These are phyloP conservation scores for Sipha flava DNA, from an alignment of 1,140 invertebrate genomes.

Conservation along the genomic window DNA sequence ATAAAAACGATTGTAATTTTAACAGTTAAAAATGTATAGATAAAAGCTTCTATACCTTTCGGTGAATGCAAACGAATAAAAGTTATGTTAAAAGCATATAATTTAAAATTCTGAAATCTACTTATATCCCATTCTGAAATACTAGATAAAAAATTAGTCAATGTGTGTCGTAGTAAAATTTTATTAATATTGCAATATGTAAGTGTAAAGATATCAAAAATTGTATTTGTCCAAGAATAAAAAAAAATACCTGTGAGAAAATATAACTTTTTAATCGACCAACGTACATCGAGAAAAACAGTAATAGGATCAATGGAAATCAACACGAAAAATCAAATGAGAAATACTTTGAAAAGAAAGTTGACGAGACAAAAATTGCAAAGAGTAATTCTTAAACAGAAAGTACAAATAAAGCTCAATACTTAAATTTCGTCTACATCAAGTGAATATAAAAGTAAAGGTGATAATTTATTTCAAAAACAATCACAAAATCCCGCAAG, in stretches of 20 bases:
- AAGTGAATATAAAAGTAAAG: too few species aligned
- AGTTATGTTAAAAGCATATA: background rate
- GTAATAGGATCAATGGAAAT: background rate
- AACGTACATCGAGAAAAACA: background rate
- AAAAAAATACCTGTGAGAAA: background rate
- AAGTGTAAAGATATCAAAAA: conserved; percentile 4
- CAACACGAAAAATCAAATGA: background rate
- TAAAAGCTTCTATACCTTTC: conserved; percentile 1
- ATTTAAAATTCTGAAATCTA: background rate
- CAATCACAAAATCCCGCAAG: background rate
- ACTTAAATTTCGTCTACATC: background rate
- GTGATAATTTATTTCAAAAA: too few species aligned
- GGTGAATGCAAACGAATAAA: background rate
- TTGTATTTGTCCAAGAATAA: background rate
- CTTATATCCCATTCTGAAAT: background rate
- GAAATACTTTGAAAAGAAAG: background rate
- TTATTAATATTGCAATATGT: background rate
- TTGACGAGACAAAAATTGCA: background rate
- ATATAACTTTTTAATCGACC: conserved; percentile 2
- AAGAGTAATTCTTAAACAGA: background rate
- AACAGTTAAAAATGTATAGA: background rate
- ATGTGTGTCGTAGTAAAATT: background rate
- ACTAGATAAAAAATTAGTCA: background rate
- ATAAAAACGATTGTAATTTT: background rate
- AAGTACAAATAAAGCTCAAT: background rate